Evolutionary conservation across 2,113 vertebrate species (phyloP), one percentile per base, ranked within the genome.

Genomic region (Thermophis baileyi): DNA sequence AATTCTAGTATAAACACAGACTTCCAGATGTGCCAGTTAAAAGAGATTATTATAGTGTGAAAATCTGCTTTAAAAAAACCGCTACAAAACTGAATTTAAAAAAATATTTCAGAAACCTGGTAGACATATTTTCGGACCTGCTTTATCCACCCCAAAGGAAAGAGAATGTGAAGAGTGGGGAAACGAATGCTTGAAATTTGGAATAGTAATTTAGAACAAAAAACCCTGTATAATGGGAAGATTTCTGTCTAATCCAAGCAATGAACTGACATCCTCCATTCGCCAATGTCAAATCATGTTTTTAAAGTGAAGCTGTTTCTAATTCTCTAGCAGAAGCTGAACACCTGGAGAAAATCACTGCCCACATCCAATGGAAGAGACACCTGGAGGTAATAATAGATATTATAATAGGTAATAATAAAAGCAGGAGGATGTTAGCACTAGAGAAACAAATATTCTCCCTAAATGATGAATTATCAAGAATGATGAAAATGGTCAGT

Each of bases 311-410:
- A 9, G 11, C 89, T 95, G 2, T 94, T 20, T 11, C 18, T n/a
- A 55, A 9, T 53, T 35, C 14, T 47, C 14, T 50, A 92, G 91
- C 14, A 3, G 49, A 44, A 12, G 11, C 0, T 35, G 3, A 63
- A 85, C 44, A 47, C 86, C 51, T 9, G 24, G 81, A 94, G 47
- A 25, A 49, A 10, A 20, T 89, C 11, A 44, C 51, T n/a, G 20
- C 30, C 14, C 47, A 74, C 22, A 47, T 57, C n/a, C 57, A 89
- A 63, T 92, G 95, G 93, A 93, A 90, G 90, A 92, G 35, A 87
- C 90, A 91, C 27, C 50, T 94, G 74, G 93, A 95, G 94, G 94
- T 95, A 93, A 88, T 12, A 87, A 25, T 30, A 35, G 30, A 20
- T 20, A 16, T 50, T n/a, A 27, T 16, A 87, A 25, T 18, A 51